Evolutionary conservation across 2,888 invertebrate genomes (phyloP).

Genomic region (Clepsis dumicolana): DNA sequence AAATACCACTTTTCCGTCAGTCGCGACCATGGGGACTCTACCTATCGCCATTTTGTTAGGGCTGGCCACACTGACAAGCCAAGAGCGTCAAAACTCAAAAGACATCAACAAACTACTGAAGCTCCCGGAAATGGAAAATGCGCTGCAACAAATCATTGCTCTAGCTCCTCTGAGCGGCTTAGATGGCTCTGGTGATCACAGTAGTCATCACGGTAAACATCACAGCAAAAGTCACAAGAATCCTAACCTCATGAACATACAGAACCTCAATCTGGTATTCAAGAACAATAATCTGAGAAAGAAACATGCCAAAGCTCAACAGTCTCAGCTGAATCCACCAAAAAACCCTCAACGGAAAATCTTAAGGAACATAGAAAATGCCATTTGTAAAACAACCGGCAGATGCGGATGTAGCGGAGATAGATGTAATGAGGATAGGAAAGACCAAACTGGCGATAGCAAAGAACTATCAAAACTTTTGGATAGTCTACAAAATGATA

Average conservation of each 20-base stretch:
- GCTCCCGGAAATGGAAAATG: not conserved
- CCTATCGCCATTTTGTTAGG: slow-evolving; percentile 12
- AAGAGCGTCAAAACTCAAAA: not conserved
- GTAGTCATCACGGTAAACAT: not conserved
- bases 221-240: not conserved
- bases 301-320: not conserved
- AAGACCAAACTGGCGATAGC: not conserved
- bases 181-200: not conserved
- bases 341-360: not conserved
- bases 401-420: too few relatives aligned
- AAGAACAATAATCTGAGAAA: slow-evolving; percentile 7
- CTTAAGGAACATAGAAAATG: not conserved
- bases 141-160: not conserved
- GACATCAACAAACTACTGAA: not conserved
- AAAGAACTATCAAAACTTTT: not conserved
- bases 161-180: too few relatives aligned
- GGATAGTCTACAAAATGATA: slow-evolving; percentile 1
- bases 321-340: not conserved
- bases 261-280: slow-evolving; percentile 5
- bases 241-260: slow-evolving; percentile 7
- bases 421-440: not conserved
- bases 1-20: not conserved
- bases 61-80: slow-evolving; percentile 8
- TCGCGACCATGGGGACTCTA: slow-evolving; percentile 17
- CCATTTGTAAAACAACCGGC: not conserved